phyloP scores from a whole-genome alignment of 2,888 invertebrate genomes.

The Torymus texanus region DNA sequence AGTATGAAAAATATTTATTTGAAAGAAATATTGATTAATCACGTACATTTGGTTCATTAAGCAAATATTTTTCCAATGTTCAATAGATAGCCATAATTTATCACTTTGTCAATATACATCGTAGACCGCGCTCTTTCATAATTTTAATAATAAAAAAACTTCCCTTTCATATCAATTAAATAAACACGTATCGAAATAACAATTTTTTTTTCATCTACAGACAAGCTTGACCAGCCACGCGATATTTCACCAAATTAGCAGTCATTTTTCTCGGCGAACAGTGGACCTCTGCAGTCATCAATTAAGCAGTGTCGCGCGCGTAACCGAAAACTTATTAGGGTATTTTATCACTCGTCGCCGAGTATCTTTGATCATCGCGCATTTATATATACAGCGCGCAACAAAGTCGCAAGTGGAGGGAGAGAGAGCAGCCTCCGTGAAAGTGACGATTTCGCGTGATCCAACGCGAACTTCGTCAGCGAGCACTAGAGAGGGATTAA shows the following conservation, averaged over 20 bases:
- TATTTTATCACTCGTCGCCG: constrained; percentile 46
- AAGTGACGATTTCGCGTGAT: constrained; percentile 56
- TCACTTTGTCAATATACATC: too few relatives aligned
- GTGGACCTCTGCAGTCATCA: constrained; percentile 12
- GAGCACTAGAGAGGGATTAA: constrained; percentile 62
- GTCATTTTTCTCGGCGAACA: constrained; percentile 24
- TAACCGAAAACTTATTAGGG: constrained; percentile 27
- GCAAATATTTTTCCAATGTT: too few relatives aligned
- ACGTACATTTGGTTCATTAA: too few relatives aligned
- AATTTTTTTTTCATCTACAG: constrained; percentile 9
- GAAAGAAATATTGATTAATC: too few relatives aligned
- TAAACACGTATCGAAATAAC: neutral
- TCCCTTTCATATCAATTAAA: too few relatives aligned
- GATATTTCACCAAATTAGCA: constrained; percentile 35
- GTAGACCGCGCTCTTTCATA: too few relatives aligned
- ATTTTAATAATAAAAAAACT: too few relatives aligned
- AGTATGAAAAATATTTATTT: too few relatives aligned
- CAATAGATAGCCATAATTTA: neutral
- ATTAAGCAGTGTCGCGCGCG: constrained; percentile 25
- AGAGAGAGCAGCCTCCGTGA: constrained; percentile 8
- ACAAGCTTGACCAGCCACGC: neutral
- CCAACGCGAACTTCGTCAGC: constrained; percentile 53
- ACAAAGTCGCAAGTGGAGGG: neutral
- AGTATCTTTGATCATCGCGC: constrained; percentile 49
- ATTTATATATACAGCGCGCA: constrained; percentile 18